Evolutionary conservation across 2,113 vertebrate genomes (phyloP).

Genomic region (Kryptolebias marmoratus): DNA sequence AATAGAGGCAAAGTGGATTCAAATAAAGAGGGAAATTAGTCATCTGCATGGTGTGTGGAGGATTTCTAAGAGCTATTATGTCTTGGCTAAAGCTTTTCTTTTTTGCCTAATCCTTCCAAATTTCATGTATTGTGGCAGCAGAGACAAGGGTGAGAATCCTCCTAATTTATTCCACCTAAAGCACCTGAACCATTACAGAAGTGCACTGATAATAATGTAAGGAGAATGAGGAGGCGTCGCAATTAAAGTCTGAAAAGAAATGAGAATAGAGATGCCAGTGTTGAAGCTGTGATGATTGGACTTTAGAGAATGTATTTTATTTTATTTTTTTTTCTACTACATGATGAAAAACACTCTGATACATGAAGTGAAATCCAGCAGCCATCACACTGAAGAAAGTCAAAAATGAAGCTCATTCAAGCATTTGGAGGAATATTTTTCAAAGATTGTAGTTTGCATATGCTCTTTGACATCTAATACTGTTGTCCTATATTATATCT

Average conservation of each 20-base stretch:
- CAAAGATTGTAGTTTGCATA: background rate
- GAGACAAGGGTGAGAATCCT: slow-evolving; percentile 23
- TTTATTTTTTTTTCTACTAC: background rate
- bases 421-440: background rate
- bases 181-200: background rate
- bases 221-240: background rate
- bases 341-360: slow-evolving; percentile 17
- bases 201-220: background rate
- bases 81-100: slow-evolving; percentile 47
- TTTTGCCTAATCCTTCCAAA: slow-evolving; percentile 52
- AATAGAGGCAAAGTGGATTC: slow-evolving; percentile 27
- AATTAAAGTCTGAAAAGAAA: background rate
- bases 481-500: too few relatives aligned
- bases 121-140: slow-evolving; percentile 27
- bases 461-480: background rate
- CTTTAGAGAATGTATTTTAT: background rate
- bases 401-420: slow-evolving; percentile 14
- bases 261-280: background rate
- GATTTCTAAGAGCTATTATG: slow-evolving; percentile 57
- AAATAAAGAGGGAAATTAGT: slow-evolving; percentile 35
- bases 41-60: slow-evolving; percentile 40
- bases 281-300: background rate
- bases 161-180: slow-evolving; percentile 35
- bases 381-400: slow-evolving; percentile 36
- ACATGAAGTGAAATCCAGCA: slow-evolving; percentile 55